These are phyloP conservation scores for Psilopsiagon aymara DNA, from an alignment of 2,113 vertebrate genomes.

Conservation along the genomic window DNA sequence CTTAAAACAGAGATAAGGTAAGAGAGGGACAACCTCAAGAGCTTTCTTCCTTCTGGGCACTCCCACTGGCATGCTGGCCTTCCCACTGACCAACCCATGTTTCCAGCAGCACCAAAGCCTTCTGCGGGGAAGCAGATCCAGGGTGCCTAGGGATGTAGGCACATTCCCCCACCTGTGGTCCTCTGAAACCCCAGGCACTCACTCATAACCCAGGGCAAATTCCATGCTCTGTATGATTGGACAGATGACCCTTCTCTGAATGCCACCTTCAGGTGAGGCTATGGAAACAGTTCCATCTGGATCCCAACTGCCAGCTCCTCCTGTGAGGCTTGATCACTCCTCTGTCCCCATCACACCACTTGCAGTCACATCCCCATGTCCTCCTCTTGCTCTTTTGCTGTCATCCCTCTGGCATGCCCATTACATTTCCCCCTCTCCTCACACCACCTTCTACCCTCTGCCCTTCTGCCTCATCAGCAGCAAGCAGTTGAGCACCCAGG, in stretches of 20 bases:
- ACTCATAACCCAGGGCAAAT: background rate
- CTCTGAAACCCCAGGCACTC: background rate
- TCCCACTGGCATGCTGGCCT: background rate
- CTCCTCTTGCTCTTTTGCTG: background rate
- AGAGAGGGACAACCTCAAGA: background rate
- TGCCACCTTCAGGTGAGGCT: background rate
- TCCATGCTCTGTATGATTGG: rapidly evolving
- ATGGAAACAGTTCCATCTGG: background rate
- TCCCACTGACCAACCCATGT: background rate
- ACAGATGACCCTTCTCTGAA: background rate
- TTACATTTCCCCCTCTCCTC: background rate
- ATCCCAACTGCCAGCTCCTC: background rate
- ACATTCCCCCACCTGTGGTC: rapidly evolving
- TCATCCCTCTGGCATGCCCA: background rate
- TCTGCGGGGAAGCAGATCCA: background rate
- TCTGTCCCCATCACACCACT: background rate
- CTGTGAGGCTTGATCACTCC: background rate
- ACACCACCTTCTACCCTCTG: background rate
- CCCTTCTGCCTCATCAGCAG: background rate
- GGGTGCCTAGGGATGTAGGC: background rate
- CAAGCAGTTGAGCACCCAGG: background rate
- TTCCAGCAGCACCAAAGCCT: background rate
- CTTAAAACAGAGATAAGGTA: background rate
- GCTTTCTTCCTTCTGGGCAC: background rate
- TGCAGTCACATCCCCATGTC: background rate